These are phyloP conservation scores for Montipora foliosa DNA, from an alignment of 64 coral and sea anemone genomes.

Conservation along the genomic window DNA sequence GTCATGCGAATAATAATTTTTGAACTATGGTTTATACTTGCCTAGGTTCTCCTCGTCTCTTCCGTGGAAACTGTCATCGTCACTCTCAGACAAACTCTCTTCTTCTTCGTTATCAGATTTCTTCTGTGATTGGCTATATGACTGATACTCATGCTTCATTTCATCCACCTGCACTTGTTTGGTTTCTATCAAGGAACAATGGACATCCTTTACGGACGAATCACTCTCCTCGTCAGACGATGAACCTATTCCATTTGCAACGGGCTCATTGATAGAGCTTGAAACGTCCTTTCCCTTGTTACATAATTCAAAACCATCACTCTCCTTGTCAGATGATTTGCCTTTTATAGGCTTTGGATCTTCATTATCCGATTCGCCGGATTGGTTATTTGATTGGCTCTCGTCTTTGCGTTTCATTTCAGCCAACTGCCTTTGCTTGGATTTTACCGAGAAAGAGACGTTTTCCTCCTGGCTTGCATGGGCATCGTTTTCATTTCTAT, in stretches of 20 bases:
- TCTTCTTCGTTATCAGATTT: background rate
- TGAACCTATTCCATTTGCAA: background rate
- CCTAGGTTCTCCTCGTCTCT: background rate
- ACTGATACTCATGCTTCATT: background rate
- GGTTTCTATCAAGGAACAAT: background rate
- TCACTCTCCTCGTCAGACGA: background rate
- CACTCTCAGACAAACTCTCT: background rate
- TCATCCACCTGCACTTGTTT: background rate
- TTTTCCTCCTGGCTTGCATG: no score
- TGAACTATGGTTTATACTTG: background rate
- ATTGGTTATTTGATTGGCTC: no score
- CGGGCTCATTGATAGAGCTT: background rate
- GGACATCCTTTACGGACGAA: background rate
- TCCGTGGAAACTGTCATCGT: background rate
- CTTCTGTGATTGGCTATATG: background rate
- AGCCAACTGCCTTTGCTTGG: no score
- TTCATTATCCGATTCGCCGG: no score
- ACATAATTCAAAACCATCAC: background rate
- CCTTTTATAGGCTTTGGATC: background rate
- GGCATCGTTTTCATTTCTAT: no score
- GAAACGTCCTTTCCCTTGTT: background rate
- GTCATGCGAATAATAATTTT: background rate
- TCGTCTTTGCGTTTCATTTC: no score
- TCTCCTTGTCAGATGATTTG: background rate
- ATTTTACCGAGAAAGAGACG: no score